Conservation (phyloP, 1,140 invertebrate genomes). For the Pygmarrhopalites habei region DNA sequence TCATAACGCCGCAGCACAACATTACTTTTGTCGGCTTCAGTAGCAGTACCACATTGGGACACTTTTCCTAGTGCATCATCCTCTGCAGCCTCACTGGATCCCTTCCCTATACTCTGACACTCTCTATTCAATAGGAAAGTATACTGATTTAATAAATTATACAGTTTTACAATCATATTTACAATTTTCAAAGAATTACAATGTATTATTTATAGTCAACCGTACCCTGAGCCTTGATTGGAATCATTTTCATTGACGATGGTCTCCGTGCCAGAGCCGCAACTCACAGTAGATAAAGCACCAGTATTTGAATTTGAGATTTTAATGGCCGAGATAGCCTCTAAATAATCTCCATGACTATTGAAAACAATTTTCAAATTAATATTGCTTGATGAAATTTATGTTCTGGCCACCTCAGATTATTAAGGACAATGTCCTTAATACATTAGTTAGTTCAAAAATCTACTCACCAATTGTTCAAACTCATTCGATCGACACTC, state of each 20-base stretch:
- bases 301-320: slow-evolving; percentile 35
- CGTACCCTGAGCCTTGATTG: slow-evolving; percentile 32
- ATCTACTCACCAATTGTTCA: slow-evolving; percentile 35
- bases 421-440: no score
- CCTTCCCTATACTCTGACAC: slow-evolving; percentile 26
- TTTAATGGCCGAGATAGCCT: slow-evolving; percentile 40
- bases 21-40: slow-evolving; percentile 37
- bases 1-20: slow-evolving; percentile 39
- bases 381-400: no score
- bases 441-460: no score
- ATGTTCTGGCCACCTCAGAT: no score
- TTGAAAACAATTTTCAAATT: no score
- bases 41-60: slow-evolving; percentile 12
- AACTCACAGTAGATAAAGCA: slow-evolving; percentile 22
- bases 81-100: slow-evolving; percentile 31
- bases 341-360: slow-evolving; percentile 38
- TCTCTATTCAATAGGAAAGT: no score
- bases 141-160: no score
- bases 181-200: no score
- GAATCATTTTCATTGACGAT: slow-evolving; percentile 37
- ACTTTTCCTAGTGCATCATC: slow-evolving; percentile 22
- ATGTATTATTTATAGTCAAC: no score
- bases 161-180: no score
- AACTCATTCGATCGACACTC: slow-evolving; percentile 34
- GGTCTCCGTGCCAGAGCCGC: slow-evolving; percentile 34